Evolutionary conservation across 2,797 vertebrate genomes (phyloP).

Genomic region (Acipenser ruthenus): DNA sequence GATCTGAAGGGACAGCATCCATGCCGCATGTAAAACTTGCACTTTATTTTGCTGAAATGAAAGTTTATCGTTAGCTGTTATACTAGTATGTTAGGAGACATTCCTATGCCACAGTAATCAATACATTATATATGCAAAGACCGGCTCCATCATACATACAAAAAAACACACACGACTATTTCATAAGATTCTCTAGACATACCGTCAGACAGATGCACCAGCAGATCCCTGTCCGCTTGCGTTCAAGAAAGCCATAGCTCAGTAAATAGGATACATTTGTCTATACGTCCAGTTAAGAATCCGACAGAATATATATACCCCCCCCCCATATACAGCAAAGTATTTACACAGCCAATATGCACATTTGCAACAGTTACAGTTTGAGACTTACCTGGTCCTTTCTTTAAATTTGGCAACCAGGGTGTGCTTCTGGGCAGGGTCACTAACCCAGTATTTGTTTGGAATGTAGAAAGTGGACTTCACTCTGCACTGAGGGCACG

Average conservation of each 20-base stretch:
- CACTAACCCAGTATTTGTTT: conserved; percentile 72
- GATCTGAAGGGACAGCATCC: conserved; percentile 75
- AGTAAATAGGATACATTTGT: no score
- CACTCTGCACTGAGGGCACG: conserved; percentile 79
- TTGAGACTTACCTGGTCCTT: conserved; percentile 58
- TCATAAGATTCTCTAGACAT: no score
- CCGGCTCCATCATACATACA: background rate
- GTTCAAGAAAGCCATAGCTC: no score
- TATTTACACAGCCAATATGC: no score
- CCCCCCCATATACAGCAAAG: no score
- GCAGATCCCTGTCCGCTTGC: no score
- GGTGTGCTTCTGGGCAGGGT: conserved; percentile 59
- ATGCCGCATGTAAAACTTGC: conserved; percentile 59
- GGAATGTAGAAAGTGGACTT: conserved; percentile 81
- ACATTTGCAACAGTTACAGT: no score
- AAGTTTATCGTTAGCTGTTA: background rate
- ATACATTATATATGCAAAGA: background rate
- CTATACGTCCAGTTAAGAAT: no score
- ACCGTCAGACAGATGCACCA: no score
- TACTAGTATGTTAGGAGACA: background rate
- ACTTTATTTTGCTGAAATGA: conserved; percentile 64
- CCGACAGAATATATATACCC: no score
- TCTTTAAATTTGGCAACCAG: conserved; percentile 72
- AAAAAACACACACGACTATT: no score
- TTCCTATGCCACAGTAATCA: background rate